Evolutionary conservation across 2,113 vertebrate species (phyloP).

Genomic region (Chionomys nivalis): DNA sequence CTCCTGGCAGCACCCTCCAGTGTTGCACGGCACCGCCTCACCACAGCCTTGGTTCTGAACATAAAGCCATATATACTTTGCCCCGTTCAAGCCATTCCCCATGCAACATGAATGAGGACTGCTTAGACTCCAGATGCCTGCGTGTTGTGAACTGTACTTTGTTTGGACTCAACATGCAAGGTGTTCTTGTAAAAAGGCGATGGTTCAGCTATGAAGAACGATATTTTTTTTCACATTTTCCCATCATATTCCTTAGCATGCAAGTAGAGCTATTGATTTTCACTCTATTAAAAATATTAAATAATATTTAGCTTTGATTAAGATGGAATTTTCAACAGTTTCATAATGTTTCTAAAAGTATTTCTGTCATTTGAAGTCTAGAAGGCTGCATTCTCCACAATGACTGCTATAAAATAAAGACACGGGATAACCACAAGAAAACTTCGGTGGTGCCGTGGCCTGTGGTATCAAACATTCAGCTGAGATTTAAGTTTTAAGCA

Average conservation of each 20-base stretch:
- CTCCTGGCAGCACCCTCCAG: not conserved
- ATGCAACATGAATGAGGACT: no score
- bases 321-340: not conserved
- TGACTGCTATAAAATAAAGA: not conserved
- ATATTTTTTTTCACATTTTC: not conserved
- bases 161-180: not conserved
- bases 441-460: not conserved
- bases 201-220: not conserved
- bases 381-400: not conserved
- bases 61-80: not conserved
- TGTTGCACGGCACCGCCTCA: not conserved
- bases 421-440: not conserved
- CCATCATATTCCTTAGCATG: not conserved
- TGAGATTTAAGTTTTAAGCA: not conserved
- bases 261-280: not conserved
- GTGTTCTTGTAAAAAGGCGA: not conserved
- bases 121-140: not conserved
- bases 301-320: not conserved
- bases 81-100: no score
- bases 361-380: not conserved
- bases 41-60: not conserved
- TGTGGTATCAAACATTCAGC: not conserved
- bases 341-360: not conserved
- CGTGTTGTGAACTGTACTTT: not conserved
- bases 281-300: not conserved